phyloP scores from a whole-genome alignment of 2,113 vertebrate species.

The Piaya cayana region DNA sequence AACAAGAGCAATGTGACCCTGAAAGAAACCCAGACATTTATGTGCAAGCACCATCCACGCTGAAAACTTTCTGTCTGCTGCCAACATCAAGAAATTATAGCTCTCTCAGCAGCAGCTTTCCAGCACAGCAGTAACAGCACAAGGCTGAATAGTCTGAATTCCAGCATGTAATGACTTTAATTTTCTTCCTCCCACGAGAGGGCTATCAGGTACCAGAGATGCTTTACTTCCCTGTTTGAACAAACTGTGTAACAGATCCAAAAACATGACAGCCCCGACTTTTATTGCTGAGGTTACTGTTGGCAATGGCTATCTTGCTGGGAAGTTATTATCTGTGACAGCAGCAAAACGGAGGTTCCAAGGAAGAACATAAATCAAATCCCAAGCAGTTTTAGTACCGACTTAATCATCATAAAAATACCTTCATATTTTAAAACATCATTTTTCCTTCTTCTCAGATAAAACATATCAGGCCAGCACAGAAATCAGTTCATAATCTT shows the following conservation, averaged over 20 bases:
- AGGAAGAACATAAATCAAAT: slow-evolving; percentile 43
- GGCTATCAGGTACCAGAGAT: neutral
- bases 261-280: slow-evolving; percentile 16
- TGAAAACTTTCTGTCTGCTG: neutral
- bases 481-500: neutral
- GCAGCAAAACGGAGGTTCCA: slow-evolving; percentile 12
- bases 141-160: neutral
- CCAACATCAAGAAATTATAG: neutral
- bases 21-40: neutral
- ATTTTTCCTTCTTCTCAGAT: slow-evolving; percentile 12
- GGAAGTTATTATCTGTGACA: slow-evolving; percentile 47
- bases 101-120: neutral
- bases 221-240: neutral
- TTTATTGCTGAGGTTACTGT: slow-evolving; percentile 17
- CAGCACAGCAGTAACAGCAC: neutral
- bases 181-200: neutral
- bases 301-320: slow-evolving; percentile 27
- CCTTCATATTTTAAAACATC: neutral
- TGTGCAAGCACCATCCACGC: neutral
- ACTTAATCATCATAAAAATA: slow-evolving; percentile 45
- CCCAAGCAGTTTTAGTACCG: slow-evolving; percentile 25
- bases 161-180: neutral
- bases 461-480: neutral
- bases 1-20: neutral
- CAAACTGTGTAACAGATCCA: neutral